phyloP scores from a whole-genome alignment of 2,797 vertebrate species.

The Hippoglossus hippoglossus region DNA sequence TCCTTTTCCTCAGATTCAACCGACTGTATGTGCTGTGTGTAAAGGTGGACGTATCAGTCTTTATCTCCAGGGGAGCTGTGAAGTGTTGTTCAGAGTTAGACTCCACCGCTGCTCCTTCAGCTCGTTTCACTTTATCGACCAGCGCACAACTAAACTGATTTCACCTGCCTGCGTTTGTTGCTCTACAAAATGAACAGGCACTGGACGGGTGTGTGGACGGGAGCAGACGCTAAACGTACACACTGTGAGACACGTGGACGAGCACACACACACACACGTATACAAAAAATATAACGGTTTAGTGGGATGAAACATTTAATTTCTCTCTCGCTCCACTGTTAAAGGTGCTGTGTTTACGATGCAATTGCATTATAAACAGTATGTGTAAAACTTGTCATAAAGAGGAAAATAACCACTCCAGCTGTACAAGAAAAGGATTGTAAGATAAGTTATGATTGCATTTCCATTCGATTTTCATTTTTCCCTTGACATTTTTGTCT shows the following conservation, averaged over 20 bases:
- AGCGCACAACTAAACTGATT: slow-evolving; percentile 54
- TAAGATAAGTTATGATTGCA: too few species aligned
- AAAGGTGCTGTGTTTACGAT: background rate
- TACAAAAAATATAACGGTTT: background rate
- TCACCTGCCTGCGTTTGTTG: slow-evolving; percentile 41
- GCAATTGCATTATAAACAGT: too few species aligned
- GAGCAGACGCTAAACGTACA: slow-evolving; percentile 4
- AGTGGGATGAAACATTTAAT: background rate
- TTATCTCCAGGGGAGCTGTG: slow-evolving; percentile 54
- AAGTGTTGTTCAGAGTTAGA: slow-evolving; percentile 45
- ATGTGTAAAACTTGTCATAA: too few species aligned
- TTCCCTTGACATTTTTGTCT: too few species aligned
- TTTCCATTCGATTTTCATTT: too few species aligned
- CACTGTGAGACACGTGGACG: background rate
- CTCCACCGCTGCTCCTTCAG: slow-evolving; percentile 47
- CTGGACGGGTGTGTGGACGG: slow-evolving; percentile 19
- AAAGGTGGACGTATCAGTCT: slow-evolving; percentile 41
- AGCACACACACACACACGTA: background rate
- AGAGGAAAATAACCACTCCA: too few species aligned
- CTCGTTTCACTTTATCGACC: slow-evolving; percentile 64
- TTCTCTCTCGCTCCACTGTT: background rate
- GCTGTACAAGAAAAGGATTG: too few species aligned
- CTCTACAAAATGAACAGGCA: slow-evolving; percentile 43
- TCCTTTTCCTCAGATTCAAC: slow-evolving; percentile 29
- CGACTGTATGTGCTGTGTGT: slow-evolving; percentile 26